Conservation (phyloP, 2,113 vertebrate species). For the Galbula dea region DNA sequence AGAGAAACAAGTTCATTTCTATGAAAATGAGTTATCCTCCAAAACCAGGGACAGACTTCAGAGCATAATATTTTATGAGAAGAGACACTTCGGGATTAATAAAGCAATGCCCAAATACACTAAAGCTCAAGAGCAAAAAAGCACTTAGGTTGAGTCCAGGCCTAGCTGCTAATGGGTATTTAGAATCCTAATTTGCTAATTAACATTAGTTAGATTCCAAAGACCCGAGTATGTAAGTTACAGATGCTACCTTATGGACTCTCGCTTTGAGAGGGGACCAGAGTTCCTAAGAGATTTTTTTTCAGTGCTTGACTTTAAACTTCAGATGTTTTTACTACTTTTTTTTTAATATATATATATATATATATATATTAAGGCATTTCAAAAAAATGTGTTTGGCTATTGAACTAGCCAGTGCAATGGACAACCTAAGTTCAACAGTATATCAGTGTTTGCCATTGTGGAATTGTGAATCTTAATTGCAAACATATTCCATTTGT, state of each 20-base stretch:
- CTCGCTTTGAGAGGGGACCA: not conserved
- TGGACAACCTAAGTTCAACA: not conserved
- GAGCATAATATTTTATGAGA: not conserved
- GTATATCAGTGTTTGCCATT: not conserved
- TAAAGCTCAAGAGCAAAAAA: not conserved
- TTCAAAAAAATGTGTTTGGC: not conserved
- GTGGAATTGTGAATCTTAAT: not conserved
- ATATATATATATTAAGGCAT: not conserved
- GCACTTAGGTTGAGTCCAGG: not conserved
- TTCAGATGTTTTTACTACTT: not conserved
- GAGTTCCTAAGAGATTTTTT: not conserved
- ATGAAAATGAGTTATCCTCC: not conserved
- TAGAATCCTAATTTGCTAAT: not conserved
- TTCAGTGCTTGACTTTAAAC: not conserved
- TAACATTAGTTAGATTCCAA: not conserved
- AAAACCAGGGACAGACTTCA: conserved; percentile 6
- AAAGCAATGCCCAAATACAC: not conserved
- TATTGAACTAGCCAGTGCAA: not conserved
- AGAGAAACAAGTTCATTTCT: conserved; percentile 45
- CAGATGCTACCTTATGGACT: not conserved
- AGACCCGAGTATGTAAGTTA: not conserved
- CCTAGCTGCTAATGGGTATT: not conserved
- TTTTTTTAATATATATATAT: too few species aligned
- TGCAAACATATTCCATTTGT: not conserved
- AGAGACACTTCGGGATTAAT: not conserved